Percentiles rank a stretch among this genome's conserved stretches.
Conservation (phyloP, 1,140 invertebrate genomes). For the Tribolium madens region DNA sequence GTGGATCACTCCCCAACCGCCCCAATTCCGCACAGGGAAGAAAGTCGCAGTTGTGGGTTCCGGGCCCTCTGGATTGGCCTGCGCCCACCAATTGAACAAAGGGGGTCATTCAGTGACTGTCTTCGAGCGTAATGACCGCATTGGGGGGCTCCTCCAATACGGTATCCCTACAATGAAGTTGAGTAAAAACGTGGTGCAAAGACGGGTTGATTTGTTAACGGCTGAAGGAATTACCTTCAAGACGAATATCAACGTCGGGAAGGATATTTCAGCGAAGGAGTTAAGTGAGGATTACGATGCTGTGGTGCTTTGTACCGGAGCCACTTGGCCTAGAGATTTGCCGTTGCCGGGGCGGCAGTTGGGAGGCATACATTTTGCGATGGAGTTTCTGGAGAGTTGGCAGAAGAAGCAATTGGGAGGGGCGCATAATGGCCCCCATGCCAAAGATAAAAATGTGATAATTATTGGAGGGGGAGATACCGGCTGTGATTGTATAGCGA, state of each 20-base stretch:
- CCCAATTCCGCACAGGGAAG: slow-evolving; percentile 82
- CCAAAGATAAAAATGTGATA: slow-evolving; percentile 95
- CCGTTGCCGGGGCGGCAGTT: slow-evolving; percentile 75
- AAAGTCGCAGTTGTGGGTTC: slow-evolving; percentile 94
- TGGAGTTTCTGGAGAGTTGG: slow-evolving; percentile 97
- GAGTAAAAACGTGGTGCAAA: slow-evolving; percentile 91
- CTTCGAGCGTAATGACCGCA: slow-evolving; percentile 95
- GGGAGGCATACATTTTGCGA: slow-evolving; percentile 95
- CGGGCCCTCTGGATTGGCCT: slow-evolving; percentile 94
- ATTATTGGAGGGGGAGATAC: slow-evolving; percentile 99
- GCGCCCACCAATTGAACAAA: slow-evolving; percentile 98
- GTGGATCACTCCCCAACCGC: slow-evolving; percentile 89
- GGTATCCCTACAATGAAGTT: slow-evolving; percentile 99
- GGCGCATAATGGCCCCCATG: slow-evolving; percentile 72
- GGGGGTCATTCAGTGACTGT: slow-evolving; percentile 85
- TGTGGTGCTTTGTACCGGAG: slow-evolving; percentile 90
- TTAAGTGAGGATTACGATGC: slow-evolving; percentile 82
- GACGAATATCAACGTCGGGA: slow-evolving; percentile 91
- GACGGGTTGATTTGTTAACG: slow-evolving; percentile 87
- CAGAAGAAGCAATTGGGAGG: slow-evolving; percentile 94
- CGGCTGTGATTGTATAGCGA: slow-evolving; percentile 99
- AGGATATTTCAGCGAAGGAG: slow-evolving; percentile 85
- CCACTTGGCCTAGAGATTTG: slow-evolving; percentile 96
- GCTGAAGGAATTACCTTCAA: slow-evolving; percentile 94
- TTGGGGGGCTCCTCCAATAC: slow-evolving; percentile 96